Evolutionary conservation across 2,797 vertebrate species (phyloP), one percentile per base, ranked within the genome.

Genomic region (Trichosurus vulpecula): DNA sequence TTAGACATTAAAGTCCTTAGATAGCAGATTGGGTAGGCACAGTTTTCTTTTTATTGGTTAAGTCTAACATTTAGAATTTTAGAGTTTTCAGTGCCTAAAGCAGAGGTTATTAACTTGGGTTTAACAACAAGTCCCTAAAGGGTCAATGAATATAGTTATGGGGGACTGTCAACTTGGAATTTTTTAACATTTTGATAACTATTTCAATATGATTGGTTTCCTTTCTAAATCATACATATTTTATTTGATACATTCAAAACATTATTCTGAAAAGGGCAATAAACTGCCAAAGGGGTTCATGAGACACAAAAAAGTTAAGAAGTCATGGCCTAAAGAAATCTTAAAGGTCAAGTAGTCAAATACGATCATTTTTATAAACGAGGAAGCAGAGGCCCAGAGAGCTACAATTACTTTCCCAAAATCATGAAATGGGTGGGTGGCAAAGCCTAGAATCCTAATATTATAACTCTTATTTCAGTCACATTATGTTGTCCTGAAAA

Each of bases 31-130:
- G 11, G 51, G 55, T 41, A 55, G 3, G 4, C 53, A 87, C 74
- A 66, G 52, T 54, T 95, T 90, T 66, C 92, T 87, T 54, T n/a
- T 97, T 57, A 87, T 2, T 58, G 55, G 51, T 29, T 94, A 94
- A 52, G 10, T 51, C 4, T 54, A 92, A 27, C 22, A 41, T 74
- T 74, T 74, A 47, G n/a, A 81, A 47, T 27, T 81, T 22, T 47
- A 81, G 74, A 47, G 22, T 47, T 81, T 47, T 47, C 74, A 47
- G 41, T 81, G 41, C 22, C 2, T 10, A 47, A 47, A 81, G 41
- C n/a, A 81, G n/a, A 10, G 66, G 66, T 41, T 41, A 74, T 74
- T 66, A n/a, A 66, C 58, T 66, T 74, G 66, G n/a, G n/a, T 2
- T n/a, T 74, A 74, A 74, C 35, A 35, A 35, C 35, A 74, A 74